Evolutionary conservation across 2,888 invertebrate species (phyloP), one percentile per base, ranked within the genome.

Genomic region (Heteromyza rotundicornis): DNA sequence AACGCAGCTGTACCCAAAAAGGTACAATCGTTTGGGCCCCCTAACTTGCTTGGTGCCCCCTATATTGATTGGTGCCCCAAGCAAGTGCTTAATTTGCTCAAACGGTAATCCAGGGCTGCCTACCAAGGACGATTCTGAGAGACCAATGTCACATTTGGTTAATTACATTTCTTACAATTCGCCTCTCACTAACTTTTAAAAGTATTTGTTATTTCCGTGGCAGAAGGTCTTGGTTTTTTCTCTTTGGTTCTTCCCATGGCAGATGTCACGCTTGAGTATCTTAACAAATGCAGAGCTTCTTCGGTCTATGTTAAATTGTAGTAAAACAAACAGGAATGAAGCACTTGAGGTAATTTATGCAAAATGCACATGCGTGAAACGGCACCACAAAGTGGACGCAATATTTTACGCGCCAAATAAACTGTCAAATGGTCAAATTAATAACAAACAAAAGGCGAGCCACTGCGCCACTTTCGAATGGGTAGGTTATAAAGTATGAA

Each of bases 191-290:
- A n/a, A n/a, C n/a, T n/a, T n/a, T n/a, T n/a, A n/a, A n/a, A n/a
- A n/a, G n/a, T n/a, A n/a, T n/a, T n/a, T n/a, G n/a, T n/a, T n/a
- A n/a, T n/a, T n/a, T n/a, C n/a, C n/a, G n/a, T n/a, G n/a, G n/a
- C n/a, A n/a, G n/a, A n/a, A n/a, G n/a, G n/a, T n/a, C n/a, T n/a
- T n/a, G n/a, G n/a, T n/a, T n/a, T n/a, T n/a, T n/a, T n/a, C n/a
- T n/a, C n/a, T n/a, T n/a, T n/a, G n/a, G 27, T 27, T 69, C 65
- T 64, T 65, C 57, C 66, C 67, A 62, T 20, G 69, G 68, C 69
- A 71, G 69, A 67, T 70, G 71, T 65, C 62, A 57, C 36, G 54
- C 53, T 70, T 69, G 75, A 74, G 70, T 75, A 70, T 75, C 68
- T 68, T 52, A 59, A 59, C 40, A 40, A 59, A 50, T 19, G 57